Evolutionary conservation across 92 coral and sea anemone species (phyloP).

Genomic region (Parazoanthus atlanticus): DNA sequence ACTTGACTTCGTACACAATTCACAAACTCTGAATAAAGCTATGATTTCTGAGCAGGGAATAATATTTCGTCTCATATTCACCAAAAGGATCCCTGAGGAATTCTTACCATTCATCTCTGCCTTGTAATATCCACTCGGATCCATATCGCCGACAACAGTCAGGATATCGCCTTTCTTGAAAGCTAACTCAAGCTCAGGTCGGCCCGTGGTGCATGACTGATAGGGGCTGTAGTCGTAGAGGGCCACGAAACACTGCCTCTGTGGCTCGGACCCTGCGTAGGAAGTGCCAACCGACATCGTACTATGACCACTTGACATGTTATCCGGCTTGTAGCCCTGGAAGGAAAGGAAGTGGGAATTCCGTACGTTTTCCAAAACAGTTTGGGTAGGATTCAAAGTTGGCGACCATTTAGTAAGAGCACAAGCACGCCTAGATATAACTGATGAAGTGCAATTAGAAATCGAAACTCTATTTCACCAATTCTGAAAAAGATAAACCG

Average conservation of each 20-base stretch:
- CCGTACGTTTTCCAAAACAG: background rate
- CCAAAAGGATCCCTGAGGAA: too few species aligned
- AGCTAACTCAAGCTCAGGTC: constrained; percentile 83
- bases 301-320: constrained; percentile 62
- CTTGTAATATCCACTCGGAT: constrained; percentile 78
- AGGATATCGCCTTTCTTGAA: constrained; percentile 92
- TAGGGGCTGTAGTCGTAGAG: constrained; percentile 85
- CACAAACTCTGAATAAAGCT: background rate
- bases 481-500: too few species aligned
- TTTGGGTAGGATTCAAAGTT: background rate
- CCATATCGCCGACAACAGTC: constrained; percentile 84
- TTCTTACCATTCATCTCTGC: constrained; percentile 84
- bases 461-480: too few species aligned
- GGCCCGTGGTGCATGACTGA: constrained; percentile 78
- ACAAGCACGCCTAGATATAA: too few species aligned
- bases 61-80: background rate
- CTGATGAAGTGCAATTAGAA: too few species aligned
- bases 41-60: background rate
- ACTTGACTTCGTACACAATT: background rate
- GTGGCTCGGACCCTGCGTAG: constrained; percentile 56
- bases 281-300: constrained; percentile 61
- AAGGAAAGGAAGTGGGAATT: background rate
- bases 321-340: constrained; percentile 41
- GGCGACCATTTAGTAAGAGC: too few species aligned
- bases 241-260: constrained; percentile 85